Evolutionary conservation across 2,797 vertebrate species (phyloP).

Genomic region (Synanceia verrucosa): DNA sequence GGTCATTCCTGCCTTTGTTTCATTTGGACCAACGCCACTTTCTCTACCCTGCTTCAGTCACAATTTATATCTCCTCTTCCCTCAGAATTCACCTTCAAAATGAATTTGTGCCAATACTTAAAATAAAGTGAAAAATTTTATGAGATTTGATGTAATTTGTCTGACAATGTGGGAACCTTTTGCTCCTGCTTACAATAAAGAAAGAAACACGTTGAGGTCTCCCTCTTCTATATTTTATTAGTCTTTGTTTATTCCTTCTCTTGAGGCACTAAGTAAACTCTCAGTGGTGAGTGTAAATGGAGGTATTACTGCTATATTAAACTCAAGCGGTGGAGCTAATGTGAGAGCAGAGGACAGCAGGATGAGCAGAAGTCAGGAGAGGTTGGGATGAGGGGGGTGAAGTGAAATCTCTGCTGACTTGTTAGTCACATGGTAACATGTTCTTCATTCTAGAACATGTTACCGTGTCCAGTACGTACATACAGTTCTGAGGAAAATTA

Average conservation of each 20-base stretch:
- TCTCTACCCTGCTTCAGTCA: neutral
- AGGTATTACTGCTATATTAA: conserved; percentile 18
- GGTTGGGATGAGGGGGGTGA: neutral
- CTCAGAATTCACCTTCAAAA: neutral
- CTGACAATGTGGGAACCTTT: neutral
- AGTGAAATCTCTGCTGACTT: conserved; percentile 54
- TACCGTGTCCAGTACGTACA: conserved; percentile 24
- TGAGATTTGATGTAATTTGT: neutral
- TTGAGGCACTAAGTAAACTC: conserved; percentile 8
- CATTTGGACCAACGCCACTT: neutral
- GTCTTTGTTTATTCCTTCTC: conserved; percentile 20
- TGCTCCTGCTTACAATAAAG: neutral
- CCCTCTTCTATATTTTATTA: conserved; percentile 11
- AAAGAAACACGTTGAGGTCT: neutral
- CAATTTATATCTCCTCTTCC: neutral
- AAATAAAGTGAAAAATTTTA: neutral
- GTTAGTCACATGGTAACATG: conserved; percentile 57
- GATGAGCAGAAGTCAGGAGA: neutral
- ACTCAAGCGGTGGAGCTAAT: neutral
- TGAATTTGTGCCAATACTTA: neutral
- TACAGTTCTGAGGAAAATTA: conserved; percentile 23
- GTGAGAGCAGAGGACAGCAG: neutral
- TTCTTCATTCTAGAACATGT: conserved; percentile 39
- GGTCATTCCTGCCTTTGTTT: conserved; percentile 12
- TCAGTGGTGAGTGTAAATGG: conserved; percentile 19